phyloP scores from a whole-genome alignment of 2,888 invertebrate species.

The Lomographa bimaculata region DNA sequence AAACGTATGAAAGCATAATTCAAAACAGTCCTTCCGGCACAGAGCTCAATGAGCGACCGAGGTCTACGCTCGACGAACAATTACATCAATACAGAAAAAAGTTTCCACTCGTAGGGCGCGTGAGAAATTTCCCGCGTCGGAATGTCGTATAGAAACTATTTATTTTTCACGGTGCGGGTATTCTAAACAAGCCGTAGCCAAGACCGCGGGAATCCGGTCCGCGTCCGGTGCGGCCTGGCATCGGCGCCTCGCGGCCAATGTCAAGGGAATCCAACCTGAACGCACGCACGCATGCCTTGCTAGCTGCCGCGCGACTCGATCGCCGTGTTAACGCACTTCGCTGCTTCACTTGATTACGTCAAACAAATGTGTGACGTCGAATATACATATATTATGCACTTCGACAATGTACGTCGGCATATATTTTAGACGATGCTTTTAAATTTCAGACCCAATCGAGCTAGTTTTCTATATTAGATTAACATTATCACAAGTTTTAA shows the following conservation, averaged over 20 bases:
- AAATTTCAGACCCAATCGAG: no score
- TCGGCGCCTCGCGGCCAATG: constrained; percentile 27
- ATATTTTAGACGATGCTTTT: no score
- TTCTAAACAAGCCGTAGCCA: constrained; percentile 34
- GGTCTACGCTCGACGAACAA: constrained; percentile 1
- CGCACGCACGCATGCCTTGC: constrained; percentile 8
- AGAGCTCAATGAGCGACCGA: not conserved
- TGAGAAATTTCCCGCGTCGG: constrained; percentile 30
- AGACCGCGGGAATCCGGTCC: constrained; percentile 40
- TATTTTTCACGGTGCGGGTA: constrained; percentile 31
- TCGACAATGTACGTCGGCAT: no score
- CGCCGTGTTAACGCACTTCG: not conserved
- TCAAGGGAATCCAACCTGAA: constrained; percentile 36
- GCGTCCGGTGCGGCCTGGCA: constrained; percentile 30
- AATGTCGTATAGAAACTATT: constrained; percentile 39
- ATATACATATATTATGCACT: no score
- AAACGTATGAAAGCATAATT: not conserved
- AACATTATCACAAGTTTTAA: no score
- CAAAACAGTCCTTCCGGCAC: constrained; percentile 1
- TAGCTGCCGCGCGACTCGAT: no score
- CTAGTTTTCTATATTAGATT: no score
- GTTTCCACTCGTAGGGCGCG: constrained; percentile 8
- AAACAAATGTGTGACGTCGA: not conserved
- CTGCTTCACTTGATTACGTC: constrained; percentile 2
- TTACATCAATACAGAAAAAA: constrained; percentile 2